Conservation (phyloP, 2,797 vertebrate species). For the Myiothlypis coronata region DNA sequence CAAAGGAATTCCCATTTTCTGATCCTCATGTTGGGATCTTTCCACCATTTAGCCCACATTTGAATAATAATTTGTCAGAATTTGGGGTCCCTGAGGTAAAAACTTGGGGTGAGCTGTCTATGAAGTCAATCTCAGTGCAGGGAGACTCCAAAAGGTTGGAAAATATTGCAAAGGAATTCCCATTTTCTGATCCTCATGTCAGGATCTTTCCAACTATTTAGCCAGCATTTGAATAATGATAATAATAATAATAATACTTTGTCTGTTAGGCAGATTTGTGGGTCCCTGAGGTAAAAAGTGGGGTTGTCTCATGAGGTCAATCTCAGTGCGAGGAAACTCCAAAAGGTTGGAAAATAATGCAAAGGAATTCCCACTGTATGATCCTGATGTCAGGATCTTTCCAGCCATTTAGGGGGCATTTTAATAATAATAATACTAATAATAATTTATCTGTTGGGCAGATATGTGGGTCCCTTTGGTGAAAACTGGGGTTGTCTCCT, state of each 20-base stretch:
- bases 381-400: background rate
- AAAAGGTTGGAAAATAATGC: background rate
- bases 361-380: background rate
- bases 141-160: background rate
- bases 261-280: background rate
- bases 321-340: too few relatives aligned
- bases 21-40: background rate
- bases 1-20: background rate
- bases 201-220: background rate
- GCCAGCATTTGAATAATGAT: accelerated
- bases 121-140: background rate
- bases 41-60: background rate
- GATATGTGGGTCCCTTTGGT: background rate
- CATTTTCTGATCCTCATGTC: background rate
- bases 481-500: background rate
- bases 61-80: background rate
- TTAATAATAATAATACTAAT: background rate
- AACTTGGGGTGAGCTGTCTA: background rate
- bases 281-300: background rate
- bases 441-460: background rate
- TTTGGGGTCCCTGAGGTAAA: background rate
- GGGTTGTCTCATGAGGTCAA: background rate
- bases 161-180: background rate
- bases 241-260: background rate
- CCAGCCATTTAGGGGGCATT: background rate